These are phyloP conservation scores for Drosophila obscura DNA, from an alignment of 1,140 invertebrate genomes.

Conservation along the genomic window DNA sequence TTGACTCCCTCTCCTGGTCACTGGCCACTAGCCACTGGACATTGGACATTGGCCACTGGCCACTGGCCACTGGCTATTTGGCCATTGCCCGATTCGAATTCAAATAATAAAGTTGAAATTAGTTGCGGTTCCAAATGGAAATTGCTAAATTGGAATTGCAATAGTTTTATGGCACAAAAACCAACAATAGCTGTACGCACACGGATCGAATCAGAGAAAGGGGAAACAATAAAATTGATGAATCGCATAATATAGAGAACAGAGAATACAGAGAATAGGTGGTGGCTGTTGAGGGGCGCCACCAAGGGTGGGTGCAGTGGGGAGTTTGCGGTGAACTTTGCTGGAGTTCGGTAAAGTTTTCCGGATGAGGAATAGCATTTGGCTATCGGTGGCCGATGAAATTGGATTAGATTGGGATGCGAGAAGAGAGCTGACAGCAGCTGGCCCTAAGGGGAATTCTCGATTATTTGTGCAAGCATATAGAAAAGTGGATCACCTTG, in stretches of 20 bases:
- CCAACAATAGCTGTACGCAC: background rate
- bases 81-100: conserved; percentile 36
- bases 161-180: conserved; percentile 52
- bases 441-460: too few relatives aligned
- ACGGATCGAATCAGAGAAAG: background rate
- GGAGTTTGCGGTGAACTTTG: conserved; percentile 5
- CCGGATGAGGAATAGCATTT: background rate
- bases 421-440: background rate
- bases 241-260: conserved; percentile 37
- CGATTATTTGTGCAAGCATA: too few relatives aligned
- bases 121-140: conserved; percentile 73
- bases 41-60: conserved; percentile 18
- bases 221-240: conserved; percentile 67
- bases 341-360: conserved; percentile 15
- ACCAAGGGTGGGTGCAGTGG: too few relatives aligned
- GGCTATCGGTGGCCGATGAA: conserved; percentile 1
- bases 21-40: background rate
- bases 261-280: background rate
- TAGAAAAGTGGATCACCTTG: too few relatives aligned
- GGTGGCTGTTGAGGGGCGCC: conserved; percentile 3
- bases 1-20: conserved; percentile 27
- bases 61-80: conserved; percentile 5
- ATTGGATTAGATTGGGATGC: conserved; percentile 8
- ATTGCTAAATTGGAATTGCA: conserved; percentile 55
- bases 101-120: conserved; percentile 80